Conservation (phyloP, 2,113 vertebrate species). For the Rynchops niger region DNA sequence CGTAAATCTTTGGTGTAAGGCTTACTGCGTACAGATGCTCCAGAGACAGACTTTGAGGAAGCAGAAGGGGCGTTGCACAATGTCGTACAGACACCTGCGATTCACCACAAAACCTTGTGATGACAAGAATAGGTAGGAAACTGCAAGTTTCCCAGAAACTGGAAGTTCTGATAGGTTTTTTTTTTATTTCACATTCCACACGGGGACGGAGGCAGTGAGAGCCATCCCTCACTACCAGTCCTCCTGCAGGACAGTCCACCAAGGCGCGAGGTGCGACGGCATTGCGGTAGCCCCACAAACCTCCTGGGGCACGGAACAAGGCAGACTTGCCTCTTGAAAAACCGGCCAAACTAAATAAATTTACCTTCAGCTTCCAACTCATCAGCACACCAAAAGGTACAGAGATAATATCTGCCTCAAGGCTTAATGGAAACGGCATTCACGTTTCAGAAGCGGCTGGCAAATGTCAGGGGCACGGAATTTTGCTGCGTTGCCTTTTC, state of each 20-base stretch:
- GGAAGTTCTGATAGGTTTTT: too few species aligned
- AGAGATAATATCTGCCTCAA: constrained; percentile 21
- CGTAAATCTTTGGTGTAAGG: background rate
- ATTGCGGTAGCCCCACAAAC: background rate
- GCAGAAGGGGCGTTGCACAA: rapidly evolving
- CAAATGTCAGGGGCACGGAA: constrained; percentile 26
- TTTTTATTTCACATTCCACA: background rate
- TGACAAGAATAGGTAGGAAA: background rate
- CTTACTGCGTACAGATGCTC: background rate
- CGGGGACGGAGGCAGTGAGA: background rate
- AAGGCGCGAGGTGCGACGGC: background rate
- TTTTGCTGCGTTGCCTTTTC: background rate
- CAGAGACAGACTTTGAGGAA: background rate
- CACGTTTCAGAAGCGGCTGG: background rate
- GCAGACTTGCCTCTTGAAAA: background rate
- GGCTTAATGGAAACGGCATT: constrained; percentile 15
- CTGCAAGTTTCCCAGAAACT: background rate
- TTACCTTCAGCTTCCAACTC: background rate
- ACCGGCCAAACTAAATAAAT: background rate
- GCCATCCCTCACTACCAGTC: background rate
- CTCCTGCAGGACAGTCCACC: background rate
- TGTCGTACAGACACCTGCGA: background rate
- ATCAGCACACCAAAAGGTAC: background rate
- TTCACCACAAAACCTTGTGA: background rate
- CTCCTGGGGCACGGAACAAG: background rate